A percentile compares a stretch with the other conserved stretches of the same genome.
phyloP scores from a whole-genome alignment of 2,113 vertebrate genomes.

The Zosterops hypoxanthus region DNA sequence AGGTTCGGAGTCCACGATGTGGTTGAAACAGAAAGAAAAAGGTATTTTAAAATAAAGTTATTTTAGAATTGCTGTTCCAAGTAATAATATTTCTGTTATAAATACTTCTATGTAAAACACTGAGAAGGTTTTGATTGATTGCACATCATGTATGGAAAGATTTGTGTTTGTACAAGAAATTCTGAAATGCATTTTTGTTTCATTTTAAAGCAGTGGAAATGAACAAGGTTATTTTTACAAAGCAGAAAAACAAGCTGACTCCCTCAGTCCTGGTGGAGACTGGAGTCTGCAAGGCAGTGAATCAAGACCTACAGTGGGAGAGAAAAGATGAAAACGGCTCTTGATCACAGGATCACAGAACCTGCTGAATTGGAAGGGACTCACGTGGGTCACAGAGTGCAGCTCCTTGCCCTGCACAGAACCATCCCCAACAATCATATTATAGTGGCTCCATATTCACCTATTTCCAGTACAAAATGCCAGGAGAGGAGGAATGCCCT shows the following conservation, averaged over 20 bases:
- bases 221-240: neutral
- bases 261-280: neutral
- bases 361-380: neutral
- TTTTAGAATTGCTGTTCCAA: neutral
- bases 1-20: neutral
- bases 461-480: neutral
- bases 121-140: neutral
- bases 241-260: neutral
- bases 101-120: neutral
- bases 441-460: neutral
- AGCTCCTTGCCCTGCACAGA: neutral
- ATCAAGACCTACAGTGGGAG: neutral
- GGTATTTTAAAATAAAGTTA: neutral
- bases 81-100: neutral
- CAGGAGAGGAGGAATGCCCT: neutral
- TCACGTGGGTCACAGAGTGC: too few relatives aligned
- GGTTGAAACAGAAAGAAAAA: neutral
- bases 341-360: neutral
- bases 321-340: neutral
- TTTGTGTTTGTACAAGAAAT: neutral
- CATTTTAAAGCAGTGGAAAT: neutral
- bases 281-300: neutral
- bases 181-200: neutral
- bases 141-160: accelerated
- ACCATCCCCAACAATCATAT: neutral